Evolutionary conservation across 2,797 vertebrate species (phyloP).

Genomic region (Myiotriccus ornatus): DNA sequence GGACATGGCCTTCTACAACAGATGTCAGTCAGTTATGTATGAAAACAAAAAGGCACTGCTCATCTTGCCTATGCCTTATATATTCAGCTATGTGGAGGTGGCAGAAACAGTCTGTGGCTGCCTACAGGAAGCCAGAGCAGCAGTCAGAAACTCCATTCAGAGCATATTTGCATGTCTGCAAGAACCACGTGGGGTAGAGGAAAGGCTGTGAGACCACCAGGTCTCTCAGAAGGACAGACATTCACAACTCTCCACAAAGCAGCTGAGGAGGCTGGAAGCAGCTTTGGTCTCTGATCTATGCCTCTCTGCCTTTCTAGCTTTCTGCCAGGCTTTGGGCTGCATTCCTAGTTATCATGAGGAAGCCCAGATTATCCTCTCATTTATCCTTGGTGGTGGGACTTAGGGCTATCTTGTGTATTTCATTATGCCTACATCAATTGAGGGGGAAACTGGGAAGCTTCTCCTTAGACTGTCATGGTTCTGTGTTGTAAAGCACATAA

Average conservation of each 20-base stretch:
- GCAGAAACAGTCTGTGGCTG: not conserved
- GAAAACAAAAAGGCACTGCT: not conserved
- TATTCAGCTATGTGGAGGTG: not conserved
- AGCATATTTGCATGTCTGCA: not conserved
- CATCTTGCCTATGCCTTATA: not conserved
- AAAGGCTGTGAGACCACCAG: not conserved
- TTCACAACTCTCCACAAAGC: not conserved
- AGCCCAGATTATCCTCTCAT: not conserved
- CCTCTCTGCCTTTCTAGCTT: not conserved
- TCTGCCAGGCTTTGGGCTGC: not conserved
- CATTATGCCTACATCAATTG: not conserved
- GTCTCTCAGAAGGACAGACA: not conserved
- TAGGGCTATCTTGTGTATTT: not conserved
- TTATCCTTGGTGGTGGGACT: not conserved
- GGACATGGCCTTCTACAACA: not conserved
- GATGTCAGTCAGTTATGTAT: not conserved
- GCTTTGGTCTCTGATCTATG: not conserved
- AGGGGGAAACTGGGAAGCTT: not conserved
- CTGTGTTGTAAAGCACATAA: not conserved
- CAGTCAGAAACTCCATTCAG: not conserved
- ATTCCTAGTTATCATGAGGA: not conserved
- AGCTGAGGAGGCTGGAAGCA: not conserved
- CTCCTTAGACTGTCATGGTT: not conserved
- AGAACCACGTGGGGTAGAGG: accelerated
- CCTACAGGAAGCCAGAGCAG: slow-evolving; percentile 10